These are phyloP conservation scores for Chymomyza amoena DNA, from an alignment of 2,888 invertebrate genomes.

Conservation along the genomic window DNA sequence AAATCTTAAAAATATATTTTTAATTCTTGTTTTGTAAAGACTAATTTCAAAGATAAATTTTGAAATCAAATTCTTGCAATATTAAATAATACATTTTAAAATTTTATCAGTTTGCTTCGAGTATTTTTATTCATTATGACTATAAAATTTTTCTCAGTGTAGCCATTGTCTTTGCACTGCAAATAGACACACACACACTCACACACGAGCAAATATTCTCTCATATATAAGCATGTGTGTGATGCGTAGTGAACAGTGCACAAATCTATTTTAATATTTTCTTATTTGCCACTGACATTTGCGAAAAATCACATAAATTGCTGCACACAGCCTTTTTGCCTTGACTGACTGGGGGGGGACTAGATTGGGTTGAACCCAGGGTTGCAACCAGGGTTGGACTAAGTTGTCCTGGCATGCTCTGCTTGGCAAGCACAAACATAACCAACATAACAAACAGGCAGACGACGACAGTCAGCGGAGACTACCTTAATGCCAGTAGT, in stretches of 20 bases:
- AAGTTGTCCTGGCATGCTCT: constrained; percentile 14
- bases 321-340: constrained; percentile 62
- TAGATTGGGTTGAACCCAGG: not conserved
- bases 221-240: not conserved
- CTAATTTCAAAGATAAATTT: too few relatives aligned
- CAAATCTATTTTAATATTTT: constrained; percentile 73
- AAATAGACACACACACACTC: constrained; percentile 5
- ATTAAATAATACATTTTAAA: too few relatives aligned
- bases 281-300: constrained; percentile 73
- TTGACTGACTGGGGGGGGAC: not conserved
- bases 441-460: not conserved
- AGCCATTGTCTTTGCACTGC: constrained; percentile 39
- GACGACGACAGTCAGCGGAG: not conserved
- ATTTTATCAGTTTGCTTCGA: too few relatives aligned
- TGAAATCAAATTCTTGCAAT: too few relatives aligned
- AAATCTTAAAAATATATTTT: too few relatives aligned
- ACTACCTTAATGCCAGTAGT: not conserved
- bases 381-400: not conserved
- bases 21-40: too few relatives aligned
- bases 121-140: not conserved
- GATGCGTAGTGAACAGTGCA: constrained; percentile 38
- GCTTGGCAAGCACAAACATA: constrained; percentile 5
- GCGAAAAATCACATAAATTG: constrained; percentile 69
- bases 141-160: constrained; percentile 15
- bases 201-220: not conserved